These are phyloP conservation scores for Indicator maculatus DNA, from an alignment of 2,113 vertebrate species.

Conservation along the genomic window DNA sequence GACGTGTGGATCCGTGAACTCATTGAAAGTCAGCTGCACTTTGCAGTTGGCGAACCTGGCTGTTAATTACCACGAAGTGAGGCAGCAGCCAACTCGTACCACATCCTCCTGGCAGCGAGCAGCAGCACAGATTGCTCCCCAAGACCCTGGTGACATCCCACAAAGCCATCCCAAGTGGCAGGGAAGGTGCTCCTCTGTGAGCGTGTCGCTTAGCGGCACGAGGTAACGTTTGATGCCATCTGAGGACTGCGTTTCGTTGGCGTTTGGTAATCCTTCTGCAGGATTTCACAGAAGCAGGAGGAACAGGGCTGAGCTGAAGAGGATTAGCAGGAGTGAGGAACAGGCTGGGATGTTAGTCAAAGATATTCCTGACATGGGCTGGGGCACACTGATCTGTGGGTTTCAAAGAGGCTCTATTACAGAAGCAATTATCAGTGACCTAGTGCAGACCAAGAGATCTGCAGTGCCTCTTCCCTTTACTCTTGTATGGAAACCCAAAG, in stretches of 20 bases:
- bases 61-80: not conserved
- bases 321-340: slow-evolving; percentile 27
- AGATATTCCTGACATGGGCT: not conserved
- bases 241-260: not conserved
- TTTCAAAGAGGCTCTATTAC: not conserved
- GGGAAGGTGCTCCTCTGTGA: not conserved
- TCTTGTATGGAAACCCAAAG: not conserved
- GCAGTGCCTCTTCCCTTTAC: not conserved
- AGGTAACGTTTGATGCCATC: not conserved
- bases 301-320: not conserved
- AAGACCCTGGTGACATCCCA: not conserved
- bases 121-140: not conserved
- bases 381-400: not conserved
- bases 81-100: fast-evolving
- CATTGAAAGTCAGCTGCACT: not conserved
- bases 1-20: not conserved
- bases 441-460: not conserved
- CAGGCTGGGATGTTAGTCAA: not conserved
- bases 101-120: fast-evolving
- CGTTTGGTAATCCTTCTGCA: not conserved
- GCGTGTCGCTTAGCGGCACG: not conserved
- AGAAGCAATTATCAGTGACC: not conserved
- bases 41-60: not conserved
- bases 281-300: not conserved
- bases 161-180: not conserved